Conservation (phyloP, 2,888 invertebrate genomes). For the Drosophila nigricruria region DNA sequence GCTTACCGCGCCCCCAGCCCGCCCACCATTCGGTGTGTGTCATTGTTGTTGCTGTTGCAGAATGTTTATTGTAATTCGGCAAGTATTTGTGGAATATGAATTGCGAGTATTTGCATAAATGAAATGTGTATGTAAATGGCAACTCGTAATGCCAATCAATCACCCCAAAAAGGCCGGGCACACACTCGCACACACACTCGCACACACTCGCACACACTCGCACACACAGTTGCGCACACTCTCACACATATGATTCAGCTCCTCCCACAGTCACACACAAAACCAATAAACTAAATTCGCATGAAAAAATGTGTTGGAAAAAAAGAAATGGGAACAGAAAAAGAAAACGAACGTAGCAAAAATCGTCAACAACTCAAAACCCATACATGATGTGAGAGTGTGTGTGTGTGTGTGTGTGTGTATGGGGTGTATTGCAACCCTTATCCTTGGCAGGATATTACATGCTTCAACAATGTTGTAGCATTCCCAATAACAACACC, state of each 20-base stretch:
- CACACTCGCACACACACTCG: constrained; percentile 34
- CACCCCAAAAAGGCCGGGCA: constrained; percentile 71
- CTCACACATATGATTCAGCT: constrained; percentile 53
- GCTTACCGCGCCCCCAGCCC: background rate
- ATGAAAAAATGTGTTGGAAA: constrained; percentile 58
- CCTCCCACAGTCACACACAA: constrained; percentile 73
- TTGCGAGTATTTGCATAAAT: constrained; percentile 80
- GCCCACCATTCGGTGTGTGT: constrained; percentile 25
- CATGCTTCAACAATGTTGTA: constrained; percentile 82
- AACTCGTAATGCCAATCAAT: constrained; percentile 79
- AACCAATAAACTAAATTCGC: constrained; percentile 80
- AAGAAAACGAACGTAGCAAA: constrained; percentile 73
- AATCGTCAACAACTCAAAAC: constrained; percentile 74
- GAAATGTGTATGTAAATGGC: constrained; percentile 80
- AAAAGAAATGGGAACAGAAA: constrained; percentile 27
- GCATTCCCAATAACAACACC: constrained; percentile 78
- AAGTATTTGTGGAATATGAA: constrained; percentile 79
- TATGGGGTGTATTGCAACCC: constrained; percentile 72
- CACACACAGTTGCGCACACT: constrained; percentile 38
- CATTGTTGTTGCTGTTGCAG: constrained; percentile 58
- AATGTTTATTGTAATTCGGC: constrained; percentile 76
- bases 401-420: constrained; percentile 41
- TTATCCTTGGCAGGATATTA: constrained; percentile 79
- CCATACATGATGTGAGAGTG: constrained; percentile 40
- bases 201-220: constrained; percentile 17